Conservation (phyloP, 2,888 invertebrate genomes). For the Orgyia antiqua region DNA sequence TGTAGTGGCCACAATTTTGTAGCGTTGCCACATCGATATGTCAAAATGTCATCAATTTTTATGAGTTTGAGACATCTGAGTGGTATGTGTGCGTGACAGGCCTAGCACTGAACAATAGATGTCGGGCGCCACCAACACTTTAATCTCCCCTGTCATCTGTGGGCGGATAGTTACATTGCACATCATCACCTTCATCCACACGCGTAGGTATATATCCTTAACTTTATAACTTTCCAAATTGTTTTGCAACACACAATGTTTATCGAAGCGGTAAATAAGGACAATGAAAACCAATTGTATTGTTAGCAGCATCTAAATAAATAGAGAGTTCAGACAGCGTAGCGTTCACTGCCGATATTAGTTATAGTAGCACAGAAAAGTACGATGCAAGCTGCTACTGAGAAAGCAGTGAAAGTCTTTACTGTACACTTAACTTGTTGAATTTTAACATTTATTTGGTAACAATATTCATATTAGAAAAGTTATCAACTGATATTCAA, state of each 20-base stretch:
- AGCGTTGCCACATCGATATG: conserved; percentile 14
- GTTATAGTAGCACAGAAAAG: conserved; percentile 44
- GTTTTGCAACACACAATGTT: conserved; percentile 57
- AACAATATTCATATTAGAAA: conserved; percentile 26
- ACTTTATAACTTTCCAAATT: conserved; percentile 63
- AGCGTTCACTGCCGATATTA: conserved; percentile 34
- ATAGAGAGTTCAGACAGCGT: conserved; percentile 60
- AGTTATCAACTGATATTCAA: too few species aligned
- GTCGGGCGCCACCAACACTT: conserved; percentile 58
- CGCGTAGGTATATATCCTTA: conserved; percentile 50
- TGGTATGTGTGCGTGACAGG: conserved; percentile 28
- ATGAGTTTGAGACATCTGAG: conserved; percentile 29
- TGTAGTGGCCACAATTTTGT: conserved; percentile 4
- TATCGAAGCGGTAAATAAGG: conserved; percentile 54
- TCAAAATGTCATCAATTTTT: conserved; percentile 20
- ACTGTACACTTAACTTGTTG: conserved; percentile 31
- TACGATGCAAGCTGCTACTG: conserved; percentile 52
- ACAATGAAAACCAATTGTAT: conserved; percentile 61
- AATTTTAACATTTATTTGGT: conserved; percentile 43
- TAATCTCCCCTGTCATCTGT: conserved; percentile 49
- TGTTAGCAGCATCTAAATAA: conserved; percentile 63
- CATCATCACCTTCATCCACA: conserved; percentile 61
- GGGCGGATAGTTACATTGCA: conserved; percentile 58
- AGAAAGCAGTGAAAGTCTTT: conserved; percentile 74
- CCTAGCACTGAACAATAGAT: conserved; percentile 45